Percentiles rank a stretch among this genome's conserved stretches.
Conservation (phyloP, 2,113 vertebrate genomes). For the Lasiurus cinereus region DNA sequence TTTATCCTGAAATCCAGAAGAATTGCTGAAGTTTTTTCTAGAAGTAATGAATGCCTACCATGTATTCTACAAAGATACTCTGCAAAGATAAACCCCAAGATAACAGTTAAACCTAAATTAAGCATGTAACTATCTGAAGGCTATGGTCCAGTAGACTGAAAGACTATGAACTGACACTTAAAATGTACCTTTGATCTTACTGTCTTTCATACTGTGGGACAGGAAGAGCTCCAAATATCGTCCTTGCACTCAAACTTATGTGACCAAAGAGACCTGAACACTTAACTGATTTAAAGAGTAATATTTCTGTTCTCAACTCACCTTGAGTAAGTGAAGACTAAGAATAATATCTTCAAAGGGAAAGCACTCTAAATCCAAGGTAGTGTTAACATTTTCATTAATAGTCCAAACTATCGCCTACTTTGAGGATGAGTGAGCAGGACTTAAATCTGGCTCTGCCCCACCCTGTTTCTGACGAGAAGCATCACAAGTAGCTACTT, state of each 20-base stretch:
- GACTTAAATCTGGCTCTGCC: background rate
- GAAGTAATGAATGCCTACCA: background rate
- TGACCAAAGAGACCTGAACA: background rate
- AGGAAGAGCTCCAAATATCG: background rate
- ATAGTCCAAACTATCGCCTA: background rate
- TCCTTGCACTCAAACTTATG: background rate
- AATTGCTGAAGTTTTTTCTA: conserved; percentile 16
- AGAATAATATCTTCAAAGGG: conserved; percentile 6
- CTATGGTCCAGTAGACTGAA: background rate
- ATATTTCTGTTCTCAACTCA: conserved; percentile 3
- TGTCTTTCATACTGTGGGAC: background rate
- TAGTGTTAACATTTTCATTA: background rate
- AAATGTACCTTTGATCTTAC: background rate
- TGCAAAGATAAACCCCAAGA: conserved; percentile 26
- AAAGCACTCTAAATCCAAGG: background rate
- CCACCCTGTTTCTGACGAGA: conserved; percentile 47
- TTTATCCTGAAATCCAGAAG: background rate
- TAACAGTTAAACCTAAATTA: conserved; percentile 5
- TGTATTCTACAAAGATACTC: background rate
- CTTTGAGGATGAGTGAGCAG: background rate
- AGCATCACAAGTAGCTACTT: background rate
- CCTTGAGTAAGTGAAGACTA: background rate
- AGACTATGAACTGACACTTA: background rate
- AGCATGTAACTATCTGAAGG: background rate
- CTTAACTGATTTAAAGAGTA: background rate